phyloP scores from a whole-genome alignment of 2,113 vertebrate species.

The Arvicanthis niloticus region DNA sequence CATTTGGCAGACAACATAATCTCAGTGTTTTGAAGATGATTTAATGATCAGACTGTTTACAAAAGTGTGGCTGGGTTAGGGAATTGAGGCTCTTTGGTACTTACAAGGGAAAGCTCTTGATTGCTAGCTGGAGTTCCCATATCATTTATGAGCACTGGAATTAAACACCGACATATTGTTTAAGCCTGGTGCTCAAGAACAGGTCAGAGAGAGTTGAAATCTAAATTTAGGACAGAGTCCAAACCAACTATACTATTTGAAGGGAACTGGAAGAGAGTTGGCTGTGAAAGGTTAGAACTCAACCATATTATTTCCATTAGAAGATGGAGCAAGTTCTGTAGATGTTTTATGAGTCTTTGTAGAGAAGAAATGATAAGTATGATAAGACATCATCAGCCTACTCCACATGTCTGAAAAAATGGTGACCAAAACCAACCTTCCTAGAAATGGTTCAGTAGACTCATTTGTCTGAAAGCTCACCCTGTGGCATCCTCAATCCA shows the following conservation, averaged over 20 bases:
- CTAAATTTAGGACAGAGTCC: not conserved
- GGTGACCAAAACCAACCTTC: not conserved
- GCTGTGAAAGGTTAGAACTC: not conserved
- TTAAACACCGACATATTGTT: not conserved
- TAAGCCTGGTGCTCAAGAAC: not conserved
- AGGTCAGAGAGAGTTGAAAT: not conserved
- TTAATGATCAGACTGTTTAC: not conserved
- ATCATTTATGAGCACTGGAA: not conserved
- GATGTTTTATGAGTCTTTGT: not conserved
- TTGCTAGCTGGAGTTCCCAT: not conserved
- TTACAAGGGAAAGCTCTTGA: not conserved
- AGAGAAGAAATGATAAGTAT: not conserved
- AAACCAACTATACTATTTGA: not conserved
- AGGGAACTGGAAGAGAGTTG: not conserved
- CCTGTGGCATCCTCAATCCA: not conserved
- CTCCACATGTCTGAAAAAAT: not conserved
- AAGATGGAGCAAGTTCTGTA: not conserved
- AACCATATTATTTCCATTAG: not conserved
- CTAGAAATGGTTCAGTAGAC: not conserved
- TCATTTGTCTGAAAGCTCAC: not conserved
- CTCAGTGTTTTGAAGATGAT: slow-evolving; percentile 15
- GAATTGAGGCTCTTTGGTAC: not conserved
- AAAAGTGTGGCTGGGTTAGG: not conserved
- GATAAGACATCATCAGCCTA: not conserved
- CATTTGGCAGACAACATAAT: slow-evolving; percentile 10